Evolutionary conservation across 2,888 invertebrate species (phyloP).

Genomic region (Steinernema hermaphroditum): DNA sequence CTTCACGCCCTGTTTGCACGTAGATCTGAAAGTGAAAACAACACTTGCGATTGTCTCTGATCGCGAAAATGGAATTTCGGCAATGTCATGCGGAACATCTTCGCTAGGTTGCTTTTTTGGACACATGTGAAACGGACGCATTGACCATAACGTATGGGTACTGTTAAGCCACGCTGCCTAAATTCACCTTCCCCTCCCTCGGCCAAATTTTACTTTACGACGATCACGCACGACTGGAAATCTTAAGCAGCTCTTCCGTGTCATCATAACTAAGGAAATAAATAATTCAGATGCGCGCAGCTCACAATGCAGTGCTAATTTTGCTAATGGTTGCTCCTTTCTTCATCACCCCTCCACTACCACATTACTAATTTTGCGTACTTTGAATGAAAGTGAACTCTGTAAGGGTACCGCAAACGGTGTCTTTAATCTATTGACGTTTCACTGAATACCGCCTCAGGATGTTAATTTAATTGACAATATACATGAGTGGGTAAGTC

Average conservation of each 20-base stretch:
- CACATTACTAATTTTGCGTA: not conserved
- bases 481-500: too few species aligned
- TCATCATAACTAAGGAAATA: slow-evolving; percentile 16
- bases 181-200: too few species aligned
- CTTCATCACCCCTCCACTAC: not conserved
- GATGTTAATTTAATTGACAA: too few species aligned
- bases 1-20: slow-evolving; percentile 51
- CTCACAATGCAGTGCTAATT: not conserved
- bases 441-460: too few species aligned
- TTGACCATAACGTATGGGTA: too few species aligned
- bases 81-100: slow-evolving; percentile 10
- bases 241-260: slow-evolving; percentile 6
- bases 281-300: slow-evolving; percentile 1
- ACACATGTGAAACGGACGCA: not conserved
- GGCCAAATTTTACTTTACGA: not conserved
- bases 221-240: not conserved
- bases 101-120: slow-evolving; percentile 6
- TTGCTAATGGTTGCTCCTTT: not conserved
- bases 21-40: slow-evolving; percentile 47
- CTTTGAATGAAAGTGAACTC: too few species aligned
- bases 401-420: too few species aligned
- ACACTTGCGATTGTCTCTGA: slow-evolving; percentile 23
- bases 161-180: too few species aligned
- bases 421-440: too few species aligned
- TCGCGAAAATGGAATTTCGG: not conserved